Percentiles rank a stretch among this genome's conserved stretches.
Conservation (phyloP, 2,888 invertebrate species). For the Drosophila robusta region DNA sequence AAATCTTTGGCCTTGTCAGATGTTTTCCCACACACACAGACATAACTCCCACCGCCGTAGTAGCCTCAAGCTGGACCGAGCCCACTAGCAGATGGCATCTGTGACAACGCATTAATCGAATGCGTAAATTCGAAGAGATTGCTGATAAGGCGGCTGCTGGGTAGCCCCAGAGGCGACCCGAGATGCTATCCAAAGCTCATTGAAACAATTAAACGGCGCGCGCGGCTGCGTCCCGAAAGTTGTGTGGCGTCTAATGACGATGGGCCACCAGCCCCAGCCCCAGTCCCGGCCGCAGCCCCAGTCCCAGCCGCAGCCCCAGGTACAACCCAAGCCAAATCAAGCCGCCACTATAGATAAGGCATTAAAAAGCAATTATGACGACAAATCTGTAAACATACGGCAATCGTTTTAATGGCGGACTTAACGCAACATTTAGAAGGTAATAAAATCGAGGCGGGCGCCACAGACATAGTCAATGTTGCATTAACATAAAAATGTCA, state of each 20-base stretch:
- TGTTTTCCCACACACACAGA: slow-evolving; percentile 51
- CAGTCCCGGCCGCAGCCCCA: background rate
- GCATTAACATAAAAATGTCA: slow-evolving; percentile 82
- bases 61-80: slow-evolving; percentile 37
- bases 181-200: slow-evolving; percentile 68
- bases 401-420: slow-evolving; percentile 80
- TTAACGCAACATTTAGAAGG: slow-evolving; percentile 80
- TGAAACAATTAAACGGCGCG: slow-evolving; percentile 71
- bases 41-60: slow-evolving; percentile 7
- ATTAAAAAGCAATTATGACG: slow-evolving; percentile 83
- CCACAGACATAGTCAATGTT: slow-evolving; percentile 53
- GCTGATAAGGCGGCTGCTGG: slow-evolving; percentile 49
- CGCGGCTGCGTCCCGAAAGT: slow-evolving; percentile 19
- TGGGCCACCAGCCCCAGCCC: slow-evolving; percentile 11
- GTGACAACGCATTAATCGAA: slow-evolving; percentile 58
- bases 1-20: slow-evolving; percentile 36
- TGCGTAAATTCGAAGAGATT: slow-evolving; percentile 67
- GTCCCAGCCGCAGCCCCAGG: background rate
- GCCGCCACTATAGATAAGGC: slow-evolving; percentile 73
- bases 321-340: slow-evolving; percentile 3
- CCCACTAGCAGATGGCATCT: slow-evolving; percentile 18
- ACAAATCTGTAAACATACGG: slow-evolving; percentile 83
- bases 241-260: slow-evolving; percentile 64
- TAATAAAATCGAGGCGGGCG: slow-evolving; percentile 73
- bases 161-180: slow-evolving; percentile 22